Evolutionary conservation across 2,888 invertebrate genomes (phyloP).

Genomic region (Meghimatium bilineatum): DNA sequence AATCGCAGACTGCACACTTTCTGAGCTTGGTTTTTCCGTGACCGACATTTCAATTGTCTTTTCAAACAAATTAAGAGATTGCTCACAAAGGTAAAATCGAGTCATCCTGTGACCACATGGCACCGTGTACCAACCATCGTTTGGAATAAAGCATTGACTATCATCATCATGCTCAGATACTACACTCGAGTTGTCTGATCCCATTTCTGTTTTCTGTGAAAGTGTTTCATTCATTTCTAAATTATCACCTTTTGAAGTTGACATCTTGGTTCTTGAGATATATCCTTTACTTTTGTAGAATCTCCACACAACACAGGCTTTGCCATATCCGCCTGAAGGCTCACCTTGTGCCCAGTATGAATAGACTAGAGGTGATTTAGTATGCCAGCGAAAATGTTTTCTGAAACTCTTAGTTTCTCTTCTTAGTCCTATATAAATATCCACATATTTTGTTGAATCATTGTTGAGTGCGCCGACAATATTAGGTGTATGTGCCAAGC

Average conservation of each 20-base stretch:
- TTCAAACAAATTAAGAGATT: not conserved
- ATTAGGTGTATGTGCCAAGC: not conserved
- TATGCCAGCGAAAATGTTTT: conserved; percentile 16
- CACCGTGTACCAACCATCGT: conserved; percentile 19
- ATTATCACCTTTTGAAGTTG: not conserved
- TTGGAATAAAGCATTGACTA: not conserved
- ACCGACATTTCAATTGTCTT: not conserved
- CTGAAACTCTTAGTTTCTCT: not conserved
- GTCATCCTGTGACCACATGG: conserved; percentile 6
- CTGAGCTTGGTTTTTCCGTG: not conserved
- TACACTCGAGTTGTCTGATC: no score
- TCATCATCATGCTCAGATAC: not conserved
- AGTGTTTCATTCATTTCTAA: no score
- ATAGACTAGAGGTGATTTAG: conserved; percentile 1
- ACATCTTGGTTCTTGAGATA: not conserved
- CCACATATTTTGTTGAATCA: not conserved
- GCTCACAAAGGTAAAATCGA: not conserved
- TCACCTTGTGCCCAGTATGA: not conserved
- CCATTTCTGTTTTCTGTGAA: not conserved
- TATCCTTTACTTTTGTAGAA: not conserved
- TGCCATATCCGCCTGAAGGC: not conserved
- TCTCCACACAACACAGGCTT: conserved; percentile 23
- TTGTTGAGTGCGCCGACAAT: no score
- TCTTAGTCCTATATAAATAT: conserved; percentile 15
- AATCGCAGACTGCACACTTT: not conserved